Base-by-base conservation (phyloP, 2,113 vertebrate species). In the Misgurnus anguillicaudatus region DNA sequence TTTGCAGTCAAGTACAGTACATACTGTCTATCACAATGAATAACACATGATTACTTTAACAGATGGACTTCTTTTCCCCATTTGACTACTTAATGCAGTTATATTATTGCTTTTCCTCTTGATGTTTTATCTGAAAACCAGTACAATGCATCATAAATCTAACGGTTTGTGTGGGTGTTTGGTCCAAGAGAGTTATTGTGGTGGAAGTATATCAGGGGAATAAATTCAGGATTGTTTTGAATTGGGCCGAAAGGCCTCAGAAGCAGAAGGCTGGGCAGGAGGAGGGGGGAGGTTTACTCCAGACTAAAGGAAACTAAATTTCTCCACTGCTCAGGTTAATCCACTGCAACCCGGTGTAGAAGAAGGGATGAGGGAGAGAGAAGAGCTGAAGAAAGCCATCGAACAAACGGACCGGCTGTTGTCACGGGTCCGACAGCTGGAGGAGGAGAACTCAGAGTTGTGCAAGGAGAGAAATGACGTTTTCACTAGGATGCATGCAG, bases 321-420 rank as follows among this genome's bases (percentile, higher is more conserved):
- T 84, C 73, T 82, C 64, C 24, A 48, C 69, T 77, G 61, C 77
- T 83, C 75, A 85, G 85, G 87, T 86, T 61, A 86, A 87, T 65
- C 86, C 85, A 8, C 67, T 81, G 74, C 84, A 85, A 72, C 84
- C 82, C 78, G 75, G 69, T 51, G 8, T 77, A 79, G 70, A 85
- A 73, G 62, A 81, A 82, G 85, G 53, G 75, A 92, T 92, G 90
- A 92, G 88, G 84, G 89, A 91, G 72, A 80, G 89, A 89, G 91
- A 93, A 82, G 91, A 92, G 82, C 85, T 91, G 84, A 89, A 88
- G 87, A 90, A 85, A 87, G 89, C 89, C 73, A 51, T 87, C 17
- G 90, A 91, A 82, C 87, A 91, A 81, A 87, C 82, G 48, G 90
- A 92, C 38, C 83, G 77, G n/a, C 90, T 92, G 71, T 82, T 89